Evolutionary conservation across 2,888 invertebrate species (phyloP), one percentile per base, ranked within the genome.

Genomic region (Mechanitis messenoides): DNA sequence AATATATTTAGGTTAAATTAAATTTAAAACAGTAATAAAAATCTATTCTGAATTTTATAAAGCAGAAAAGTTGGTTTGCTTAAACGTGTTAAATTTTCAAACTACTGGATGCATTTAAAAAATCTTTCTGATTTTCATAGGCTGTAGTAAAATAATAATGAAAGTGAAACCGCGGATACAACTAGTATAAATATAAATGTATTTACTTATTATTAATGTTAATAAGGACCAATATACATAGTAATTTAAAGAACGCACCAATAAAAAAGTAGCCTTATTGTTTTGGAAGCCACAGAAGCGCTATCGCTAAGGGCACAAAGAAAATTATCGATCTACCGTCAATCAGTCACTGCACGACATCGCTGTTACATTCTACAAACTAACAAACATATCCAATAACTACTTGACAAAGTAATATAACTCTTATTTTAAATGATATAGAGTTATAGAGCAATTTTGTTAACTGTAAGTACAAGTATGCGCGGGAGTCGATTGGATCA

Each of bases 321-420:
- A 77, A 74, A 74, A 75, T 77, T 84, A 84, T 84, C 71, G 84
- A 84, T 83, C 73, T 72, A 66, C 74, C 75, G 84, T 84, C 84
- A 81, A 79, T 84, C 84, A 84, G 78, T 79, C 81, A 68, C 62
- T 55, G 65, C 72, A 66, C 58, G 62, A 62, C 69, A 68, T 67
- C 60, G 69, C 69, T 65, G 72, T 66, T 59, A 63, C 57, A 62
- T 55, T 54, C 28, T 20, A 68, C 62, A 58, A 57, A 59, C 53
- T 33, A 33, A 77, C 70, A 55, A 71, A 70, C 69, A 72, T 55
- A 69, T 69, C 69, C 69, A 71, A 71, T 69, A 69, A 72, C 67
- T 65, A 68, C 64, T 63, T 64, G 68, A 71, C 69, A 65, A 69
- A 70, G 68, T 62, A 62, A 47, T 55, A 20, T 45, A 5, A 61